These are phyloP conservation scores for Macrotis lagotis DNA, from an alignment of 2,113 vertebrate species.

Conservation along the genomic window DNA sequence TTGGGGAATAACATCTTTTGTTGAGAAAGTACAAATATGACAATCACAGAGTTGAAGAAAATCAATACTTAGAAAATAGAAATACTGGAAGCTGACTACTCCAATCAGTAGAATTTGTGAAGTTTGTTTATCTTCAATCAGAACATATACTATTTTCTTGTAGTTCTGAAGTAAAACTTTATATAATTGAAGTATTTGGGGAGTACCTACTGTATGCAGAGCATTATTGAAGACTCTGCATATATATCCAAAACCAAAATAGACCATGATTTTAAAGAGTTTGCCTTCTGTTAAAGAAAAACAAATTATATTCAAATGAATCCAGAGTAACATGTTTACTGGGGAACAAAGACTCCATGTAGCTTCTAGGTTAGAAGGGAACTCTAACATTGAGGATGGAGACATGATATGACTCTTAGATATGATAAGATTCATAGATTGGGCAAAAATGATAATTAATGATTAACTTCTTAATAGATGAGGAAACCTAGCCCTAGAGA, in stretches of 20 bases:
- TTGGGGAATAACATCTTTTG: neutral
- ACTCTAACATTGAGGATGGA: neutral
- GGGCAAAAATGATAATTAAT: neutral
- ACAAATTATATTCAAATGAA: neutral
- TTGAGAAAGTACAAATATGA: slow-evolving; percentile 26
- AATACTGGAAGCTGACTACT: slow-evolving; percentile 1
- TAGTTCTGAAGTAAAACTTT: slow-evolving; percentile 41
- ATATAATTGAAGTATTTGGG: neutral
- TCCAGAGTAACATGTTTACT: neutral
- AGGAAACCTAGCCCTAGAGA: neutral
- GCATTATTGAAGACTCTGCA: neutral
- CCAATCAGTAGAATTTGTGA: neutral
- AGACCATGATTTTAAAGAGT: neutral
- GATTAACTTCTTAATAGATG: neutral
- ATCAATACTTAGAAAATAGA: slow-evolving; percentile 57
- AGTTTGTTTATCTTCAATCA: neutral
- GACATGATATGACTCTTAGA: neutral
- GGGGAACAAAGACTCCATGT: neutral
- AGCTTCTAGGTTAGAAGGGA: neutral
- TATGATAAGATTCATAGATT: neutral
- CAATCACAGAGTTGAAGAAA: slow-evolving; percentile 51
- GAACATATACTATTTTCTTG: slow-evolving; percentile 19
- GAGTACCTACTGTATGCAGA: neutral
- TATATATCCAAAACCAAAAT: neutral
- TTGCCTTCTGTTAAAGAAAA: neutral